These are phyloP conservation scores for Dromius quadrimaculatus DNA, from an alignment of 2,888 invertebrate species.

Conservation along the genomic window DNA sequence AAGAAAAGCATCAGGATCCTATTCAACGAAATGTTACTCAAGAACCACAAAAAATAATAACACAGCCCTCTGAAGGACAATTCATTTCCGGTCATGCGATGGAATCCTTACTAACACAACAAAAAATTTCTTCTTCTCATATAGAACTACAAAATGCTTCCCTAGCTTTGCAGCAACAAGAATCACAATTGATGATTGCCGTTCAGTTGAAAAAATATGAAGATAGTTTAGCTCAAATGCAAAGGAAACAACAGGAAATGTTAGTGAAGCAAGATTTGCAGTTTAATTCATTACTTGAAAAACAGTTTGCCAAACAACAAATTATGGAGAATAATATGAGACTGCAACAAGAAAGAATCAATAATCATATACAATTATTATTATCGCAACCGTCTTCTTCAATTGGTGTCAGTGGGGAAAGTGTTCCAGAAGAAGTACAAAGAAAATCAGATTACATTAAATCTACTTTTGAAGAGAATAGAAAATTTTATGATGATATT, in stretches of 20 bases:
- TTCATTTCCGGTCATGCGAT: slow-evolving; percentile 31
- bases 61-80: slow-evolving; percentile 1
- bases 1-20: neutral
- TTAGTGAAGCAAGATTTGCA: slow-evolving; percentile 70
- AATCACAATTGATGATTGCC: slow-evolving; percentile 73
- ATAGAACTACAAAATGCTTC: slow-evolving; percentile 70
- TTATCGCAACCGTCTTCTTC: slow-evolving; percentile 58
- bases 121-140: slow-evolving; percentile 62
- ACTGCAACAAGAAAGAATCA: slow-evolving; percentile 73
- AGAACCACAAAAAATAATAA: neutral
- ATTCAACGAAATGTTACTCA: slow-evolving; percentile 3
- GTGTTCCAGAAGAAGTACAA: slow-evolving; percentile 57
- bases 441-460: slow-evolving; percentile 65
- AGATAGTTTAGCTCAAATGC: slow-evolving; percentile 71
- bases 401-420: slow-evolving; percentile 47
- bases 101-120: slow-evolving; percentile 59
- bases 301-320: slow-evolving; percentile 70
- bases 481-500: slow-evolving; percentile 62
- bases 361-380: slow-evolving; percentile 71
- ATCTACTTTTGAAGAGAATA: slow-evolving; percentile 58
- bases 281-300: slow-evolving; percentile 69
- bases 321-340: slow-evolving; percentile 72
- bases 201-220: slow-evolving; percentile 75
- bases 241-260: slow-evolving; percentile 70
- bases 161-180: slow-evolving; percentile 73